Base-by-base conservation (phyloP, 1,140 invertebrate species). In the Papilio dardanus region DNA sequence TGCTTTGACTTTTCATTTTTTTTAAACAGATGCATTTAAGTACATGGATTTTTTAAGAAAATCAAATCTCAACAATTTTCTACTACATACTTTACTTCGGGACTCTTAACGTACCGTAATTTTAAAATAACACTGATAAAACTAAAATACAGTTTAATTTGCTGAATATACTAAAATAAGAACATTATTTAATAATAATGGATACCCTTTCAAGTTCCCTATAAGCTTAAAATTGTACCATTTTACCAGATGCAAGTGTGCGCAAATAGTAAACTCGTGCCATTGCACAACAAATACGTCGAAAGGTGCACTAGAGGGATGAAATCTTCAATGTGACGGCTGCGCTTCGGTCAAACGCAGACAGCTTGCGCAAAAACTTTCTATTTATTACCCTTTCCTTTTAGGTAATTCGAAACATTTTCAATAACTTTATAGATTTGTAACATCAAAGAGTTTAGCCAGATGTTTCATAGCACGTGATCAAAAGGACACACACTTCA, bases 301-400 rank as follows among this genome's bases (percentile, higher is more conserved):
- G 74, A 86, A 73, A 73, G 71, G 28, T 73, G 71, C n/a, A 40
- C 37, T 54, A 50, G 35, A 46, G 46, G 77, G 80, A 76, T 80
- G 79, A 78, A 68, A 81, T 76, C 77, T 50, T 62, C 50, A 40
- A 73, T 19, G 14, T 30, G 75, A 71, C 79, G 67, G 42, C 30
- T 71, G 58, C 68, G 75, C 28, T 54, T 77, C 76, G 83, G 83
- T 84, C 81, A 81, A 82, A 81, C 77, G 78, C 2, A 65, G 66
- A 75, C 66, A 74, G 42, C 79, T 87, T 89, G 85, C 79, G 86
- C 88, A 89, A 89, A 86, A 86, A 86, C 86, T 85, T 86, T 86
- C 81, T 82, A 80, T 86, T 83, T 81, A 58, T 42, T 80, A 87
- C 83, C 80, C 84, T 86, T 87, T 86, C 76, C 79, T 81, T 87